A percentile compares a stretch with the other conserved stretches of the same genome.
Evolutionary conservation across 2,113 vertebrate genomes (phyloP).

Genomic region (Oriolus oriolus): DNA sequence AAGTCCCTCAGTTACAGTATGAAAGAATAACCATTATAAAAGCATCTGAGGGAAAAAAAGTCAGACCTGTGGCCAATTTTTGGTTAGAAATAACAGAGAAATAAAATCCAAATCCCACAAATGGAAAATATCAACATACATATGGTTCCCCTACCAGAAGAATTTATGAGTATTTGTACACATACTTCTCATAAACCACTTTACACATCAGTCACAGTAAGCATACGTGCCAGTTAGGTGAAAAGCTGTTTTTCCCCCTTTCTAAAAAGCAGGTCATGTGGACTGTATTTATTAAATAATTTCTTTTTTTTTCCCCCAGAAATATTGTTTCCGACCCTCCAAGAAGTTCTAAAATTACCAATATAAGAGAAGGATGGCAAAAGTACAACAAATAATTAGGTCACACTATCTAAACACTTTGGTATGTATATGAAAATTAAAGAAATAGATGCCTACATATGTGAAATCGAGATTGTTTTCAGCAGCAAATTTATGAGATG

Average conservation of each 20-base stretch:
- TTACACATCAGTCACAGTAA: not conserved
- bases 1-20: not conserved
- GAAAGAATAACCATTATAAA: not conserved
- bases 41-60: not conserved
- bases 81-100: not conserved
- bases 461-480: not conserved
- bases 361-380: accelerated
- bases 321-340: not conserved
- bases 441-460: not conserved
- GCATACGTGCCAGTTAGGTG: not conserved
- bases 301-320: not conserved
- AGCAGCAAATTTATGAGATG: not conserved
- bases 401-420: not conserved
- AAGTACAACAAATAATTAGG: not conserved
- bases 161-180: not conserved
- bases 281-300: not conserved
- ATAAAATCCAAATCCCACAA: not conserved
- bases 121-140: not conserved
- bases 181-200: not conserved
- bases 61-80: not conserved
- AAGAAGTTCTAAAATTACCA: not conserved
- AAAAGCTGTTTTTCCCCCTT: not conserved
- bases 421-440: not conserved
- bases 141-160: not conserved
- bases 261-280: not conserved